Evolutionary conservation across 2,888 invertebrate genomes (phyloP).

Genomic region (Cheilosia pagana): DNA sequence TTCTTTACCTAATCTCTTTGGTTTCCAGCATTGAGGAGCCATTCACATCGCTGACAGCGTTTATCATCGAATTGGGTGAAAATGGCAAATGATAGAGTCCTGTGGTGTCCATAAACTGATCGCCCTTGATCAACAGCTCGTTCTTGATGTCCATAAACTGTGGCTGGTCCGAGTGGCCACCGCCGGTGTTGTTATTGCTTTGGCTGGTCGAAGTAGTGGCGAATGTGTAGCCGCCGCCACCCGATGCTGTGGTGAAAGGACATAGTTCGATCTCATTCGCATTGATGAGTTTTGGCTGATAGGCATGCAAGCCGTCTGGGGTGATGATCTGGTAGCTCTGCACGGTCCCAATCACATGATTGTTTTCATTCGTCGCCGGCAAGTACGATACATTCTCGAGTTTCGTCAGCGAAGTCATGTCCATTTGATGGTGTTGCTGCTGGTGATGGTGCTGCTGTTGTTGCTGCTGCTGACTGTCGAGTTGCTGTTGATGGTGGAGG

Average conservation of each 20-base stretch:
- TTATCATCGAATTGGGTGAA: slow-evolving; percentile 82
- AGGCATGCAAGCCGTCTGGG: slow-evolving; percentile 81
- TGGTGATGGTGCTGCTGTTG: slow-evolving; percentile 44
- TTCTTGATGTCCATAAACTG: slow-evolving; percentile 82
- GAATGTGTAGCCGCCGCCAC: slow-evolving; percentile 60
- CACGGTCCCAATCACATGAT: slow-evolving; percentile 82
- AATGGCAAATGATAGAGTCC: slow-evolving; percentile 83
- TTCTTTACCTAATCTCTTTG: slow-evolving; percentile 83
- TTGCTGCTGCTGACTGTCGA: slow-evolving; percentile 76
- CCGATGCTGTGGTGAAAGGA: slow-evolving; percentile 78
- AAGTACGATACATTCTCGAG: slow-evolving; percentile 82
- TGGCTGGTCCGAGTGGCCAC: slow-evolving; percentile 77
- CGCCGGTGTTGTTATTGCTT: slow-evolving; percentile 71
- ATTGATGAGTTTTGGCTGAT: slow-evolving; percentile 77
- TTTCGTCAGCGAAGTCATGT: slow-evolving; percentile 78
- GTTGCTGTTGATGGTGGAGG: slow-evolving; percentile 67
- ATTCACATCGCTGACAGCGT: slow-evolving; percentile 82
- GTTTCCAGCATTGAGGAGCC: slow-evolving; percentile 82
- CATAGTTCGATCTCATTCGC: slow-evolving; percentile 78
- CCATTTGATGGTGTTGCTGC: slow-evolving; percentile 77
- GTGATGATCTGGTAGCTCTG: slow-evolving; percentile 82
- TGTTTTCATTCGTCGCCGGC: slow-evolving; percentile 79
- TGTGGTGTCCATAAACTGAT: slow-evolving; percentile 80
- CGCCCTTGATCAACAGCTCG: slow-evolving; percentile 81
- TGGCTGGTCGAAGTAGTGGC: slow-evolving; percentile 52